Conservation (phyloP, 2,888 invertebrate genomes). For the Hanleya hanleyi region DNA sequence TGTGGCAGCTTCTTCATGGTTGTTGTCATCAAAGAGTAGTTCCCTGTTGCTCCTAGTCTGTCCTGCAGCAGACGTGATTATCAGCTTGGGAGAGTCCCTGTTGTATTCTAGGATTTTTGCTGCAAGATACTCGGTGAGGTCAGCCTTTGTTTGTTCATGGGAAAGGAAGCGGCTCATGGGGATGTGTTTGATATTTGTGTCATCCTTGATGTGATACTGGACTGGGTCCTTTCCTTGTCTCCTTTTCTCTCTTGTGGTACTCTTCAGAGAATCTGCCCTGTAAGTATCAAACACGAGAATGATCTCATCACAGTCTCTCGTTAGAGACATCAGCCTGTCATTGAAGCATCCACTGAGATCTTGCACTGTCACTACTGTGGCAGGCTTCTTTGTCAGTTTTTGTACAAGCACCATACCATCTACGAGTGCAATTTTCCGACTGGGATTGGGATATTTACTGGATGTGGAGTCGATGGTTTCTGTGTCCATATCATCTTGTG, state of each 20-base stretch:
- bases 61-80: background rate
- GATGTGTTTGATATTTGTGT: background rate
- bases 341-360: constrained; percentile 13
- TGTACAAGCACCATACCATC: constrained; percentile 11
- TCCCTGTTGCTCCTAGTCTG: background rate
- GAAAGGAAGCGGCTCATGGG: background rate
- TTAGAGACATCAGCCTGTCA: no score
- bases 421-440: background rate
- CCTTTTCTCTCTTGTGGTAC: no score
- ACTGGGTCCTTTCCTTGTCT: no score
- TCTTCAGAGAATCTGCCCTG: no score
- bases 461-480: no score
- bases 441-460: no score
- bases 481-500: no score
- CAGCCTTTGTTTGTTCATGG: background rate
- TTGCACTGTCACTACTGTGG: background rate
- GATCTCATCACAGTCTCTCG: no score
- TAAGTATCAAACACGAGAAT: no score
- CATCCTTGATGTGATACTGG: background rate
- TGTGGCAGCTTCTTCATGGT: no score
- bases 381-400: constrained; percentile 5
- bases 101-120: background rate
- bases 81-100: background rate
- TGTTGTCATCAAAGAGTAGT: background rate
- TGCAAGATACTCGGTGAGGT: background rate